Evolutionary conservation across 2,797 vertebrate genomes (phyloP).

Genomic region (Hypotaenidia okinawae): DNA sequence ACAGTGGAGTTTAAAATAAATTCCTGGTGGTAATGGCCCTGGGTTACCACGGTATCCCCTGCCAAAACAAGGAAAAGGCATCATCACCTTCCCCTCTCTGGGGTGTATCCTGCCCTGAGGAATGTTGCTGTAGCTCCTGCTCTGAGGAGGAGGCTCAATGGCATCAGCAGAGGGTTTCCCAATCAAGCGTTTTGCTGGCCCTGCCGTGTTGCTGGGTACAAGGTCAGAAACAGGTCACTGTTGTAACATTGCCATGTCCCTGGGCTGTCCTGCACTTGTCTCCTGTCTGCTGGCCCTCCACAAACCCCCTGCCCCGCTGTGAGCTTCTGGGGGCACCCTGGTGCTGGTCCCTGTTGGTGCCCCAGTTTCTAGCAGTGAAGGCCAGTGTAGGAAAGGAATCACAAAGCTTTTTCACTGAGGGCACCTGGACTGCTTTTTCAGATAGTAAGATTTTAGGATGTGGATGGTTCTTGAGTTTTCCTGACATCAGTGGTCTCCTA

Average conservation of each 20-base stretch:
- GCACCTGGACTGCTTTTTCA: not conserved
- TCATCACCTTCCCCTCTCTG: not conserved
- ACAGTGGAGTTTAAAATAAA: not conserved
- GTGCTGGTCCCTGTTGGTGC: not conserved
- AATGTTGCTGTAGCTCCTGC: not conserved
- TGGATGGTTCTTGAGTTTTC: not conserved
- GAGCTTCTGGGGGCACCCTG: not conserved
- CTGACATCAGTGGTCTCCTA: not conserved
- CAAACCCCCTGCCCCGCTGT: rapidly evolving
- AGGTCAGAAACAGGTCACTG: not conserved
- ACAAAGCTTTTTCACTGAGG: rapidly evolving
- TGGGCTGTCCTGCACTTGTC: not conserved
- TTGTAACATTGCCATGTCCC: rapidly evolving
- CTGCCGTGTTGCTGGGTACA: not conserved
- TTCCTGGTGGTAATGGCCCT: not conserved
- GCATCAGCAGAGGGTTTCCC: not conserved
- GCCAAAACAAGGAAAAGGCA: not conserved
- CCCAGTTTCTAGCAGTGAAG: not conserved
- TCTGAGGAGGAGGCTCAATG: too few species aligned
- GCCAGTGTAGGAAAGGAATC: not conserved
- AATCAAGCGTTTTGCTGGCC: rapidly evolving
- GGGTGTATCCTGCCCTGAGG: not conserved
- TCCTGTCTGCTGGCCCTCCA: not conserved
- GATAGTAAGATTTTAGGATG: not conserved
- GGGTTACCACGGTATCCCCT: not conserved